Evolutionary conservation across 2,888 invertebrate species (phyloP).

Genomic region (Catocala nupta): DNA sequence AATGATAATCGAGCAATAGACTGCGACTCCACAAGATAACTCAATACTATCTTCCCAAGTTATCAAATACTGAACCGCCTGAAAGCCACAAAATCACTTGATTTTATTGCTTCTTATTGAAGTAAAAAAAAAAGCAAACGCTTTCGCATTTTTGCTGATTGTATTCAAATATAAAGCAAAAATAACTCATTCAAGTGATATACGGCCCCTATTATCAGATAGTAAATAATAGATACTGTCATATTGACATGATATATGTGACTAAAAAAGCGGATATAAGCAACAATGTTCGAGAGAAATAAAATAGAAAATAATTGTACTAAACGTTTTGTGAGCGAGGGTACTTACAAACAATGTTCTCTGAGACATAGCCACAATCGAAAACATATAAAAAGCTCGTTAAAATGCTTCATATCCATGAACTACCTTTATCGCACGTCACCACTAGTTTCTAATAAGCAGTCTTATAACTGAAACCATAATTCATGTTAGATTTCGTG

Average conservation of each 20-base stretch:
- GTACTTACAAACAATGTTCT: constrained; percentile 21
- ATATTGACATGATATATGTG: neutral
- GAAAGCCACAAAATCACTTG: too few relatives aligned
- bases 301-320: neutral
- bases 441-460: constrained; percentile 2
- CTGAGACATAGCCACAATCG: constrained; percentile 14
- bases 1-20: too few relatives aligned
- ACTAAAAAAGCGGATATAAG: neutral
- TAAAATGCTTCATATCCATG: constrained; percentile 38
- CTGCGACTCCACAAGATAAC: too few relatives aligned
- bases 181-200: neutral
- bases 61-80: too few relatives aligned
- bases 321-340: constrained; percentile 9
- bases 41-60: too few relatives aligned
- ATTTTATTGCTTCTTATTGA: too few relatives aligned
- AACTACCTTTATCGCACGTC: constrained; percentile 24
- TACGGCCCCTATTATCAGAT: neutral
- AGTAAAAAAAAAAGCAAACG: too few relatives aligned
- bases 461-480: too few relatives aligned
- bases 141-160: too few relatives aligned
- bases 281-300: neutral
- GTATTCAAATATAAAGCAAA: neutral
- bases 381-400: constrained; percentile 39
- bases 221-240: constrained; percentile 3
- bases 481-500: too few relatives aligned